These are phyloP conservation scores for Bombus polaris DNA, from an alignment of 1,140 invertebrate genomes.

Conservation along the genomic window DNA sequence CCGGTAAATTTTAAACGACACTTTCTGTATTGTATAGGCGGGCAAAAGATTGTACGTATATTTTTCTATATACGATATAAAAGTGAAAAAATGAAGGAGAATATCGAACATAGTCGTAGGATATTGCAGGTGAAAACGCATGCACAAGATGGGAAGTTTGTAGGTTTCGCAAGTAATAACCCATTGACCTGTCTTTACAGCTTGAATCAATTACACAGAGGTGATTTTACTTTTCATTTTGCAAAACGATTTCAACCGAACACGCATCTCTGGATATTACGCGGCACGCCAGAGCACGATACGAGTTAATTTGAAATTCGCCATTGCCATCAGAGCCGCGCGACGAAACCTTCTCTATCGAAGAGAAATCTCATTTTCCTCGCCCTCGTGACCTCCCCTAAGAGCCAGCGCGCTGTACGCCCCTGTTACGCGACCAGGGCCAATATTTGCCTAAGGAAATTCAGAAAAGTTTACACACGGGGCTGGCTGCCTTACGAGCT, in stretches of 20 bases:
- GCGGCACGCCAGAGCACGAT: slow-evolving; percentile 36
- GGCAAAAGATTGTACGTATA: too few relatives aligned
- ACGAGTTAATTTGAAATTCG: slow-evolving; percentile 81
- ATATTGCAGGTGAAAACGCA: background rate
- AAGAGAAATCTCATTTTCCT: slow-evolving; percentile 82
- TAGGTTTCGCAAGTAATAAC: too few relatives aligned
- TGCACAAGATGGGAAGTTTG: too few relatives aligned
- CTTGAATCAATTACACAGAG: background rate
- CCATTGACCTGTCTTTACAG: too few relatives aligned
- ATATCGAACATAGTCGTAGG: too few relatives aligned
- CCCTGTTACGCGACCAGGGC: slow-evolving; percentile 66
- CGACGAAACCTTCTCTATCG: slow-evolving; percentile 54
- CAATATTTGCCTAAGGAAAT: slow-evolving; percentile 82
- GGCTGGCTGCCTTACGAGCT: slow-evolving; percentile 70
- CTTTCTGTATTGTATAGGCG: background rate
- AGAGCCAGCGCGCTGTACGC: slow-evolving; percentile 69
- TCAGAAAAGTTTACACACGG: slow-evolving; percentile 81
- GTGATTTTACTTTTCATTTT: background rate
- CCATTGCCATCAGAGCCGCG: background rate
- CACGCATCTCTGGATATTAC: background rate
- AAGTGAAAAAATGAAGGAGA: too few relatives aligned
- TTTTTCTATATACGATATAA: too few relatives aligned
- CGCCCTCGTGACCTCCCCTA: slow-evolving; percentile 78
- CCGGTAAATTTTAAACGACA: background rate
- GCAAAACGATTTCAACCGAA: background rate